Evolutionary conservation across 2,113 vertebrate genomes (phyloP).

Genomic region (Trematocara nigrifrons): DNA sequence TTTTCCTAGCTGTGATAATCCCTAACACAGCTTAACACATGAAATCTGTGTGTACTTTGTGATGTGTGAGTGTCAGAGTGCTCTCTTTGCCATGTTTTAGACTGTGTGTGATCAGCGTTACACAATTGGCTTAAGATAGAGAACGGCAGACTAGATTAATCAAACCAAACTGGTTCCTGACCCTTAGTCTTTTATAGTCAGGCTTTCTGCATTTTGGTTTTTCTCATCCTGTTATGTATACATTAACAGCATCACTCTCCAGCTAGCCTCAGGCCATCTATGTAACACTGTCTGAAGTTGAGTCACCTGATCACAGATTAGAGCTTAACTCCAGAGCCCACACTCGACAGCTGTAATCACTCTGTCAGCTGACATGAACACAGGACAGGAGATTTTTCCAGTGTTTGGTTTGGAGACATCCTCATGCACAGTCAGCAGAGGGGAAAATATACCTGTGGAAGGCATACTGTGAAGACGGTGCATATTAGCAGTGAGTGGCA

Average conservation of each 20-base stretch:
- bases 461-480: background rate
- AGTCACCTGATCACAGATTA: conserved; percentile 34
- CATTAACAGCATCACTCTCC: background rate
- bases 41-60: background rate
- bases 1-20: background rate
- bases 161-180: background rate
- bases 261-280: background rate
- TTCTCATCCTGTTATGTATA: background rate
- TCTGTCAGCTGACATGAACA: background rate
- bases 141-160: conserved; percentile 17
- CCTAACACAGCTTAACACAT: background rate
- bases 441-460: background rate
- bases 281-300: background rate
- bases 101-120: background rate
- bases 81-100: background rate
- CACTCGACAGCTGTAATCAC: conserved; percentile 1
- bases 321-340: background rate
- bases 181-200: background rate
- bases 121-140: background rate
- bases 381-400: background rate
- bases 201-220: background rate
- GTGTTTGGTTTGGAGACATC: background rate
- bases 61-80: background rate
- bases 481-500: background rate
- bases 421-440: background rate